These are phyloP conservation scores for Suillia variegata DNA, from an alignment of 2,888 invertebrate species.

Conservation along the genomic window DNA sequence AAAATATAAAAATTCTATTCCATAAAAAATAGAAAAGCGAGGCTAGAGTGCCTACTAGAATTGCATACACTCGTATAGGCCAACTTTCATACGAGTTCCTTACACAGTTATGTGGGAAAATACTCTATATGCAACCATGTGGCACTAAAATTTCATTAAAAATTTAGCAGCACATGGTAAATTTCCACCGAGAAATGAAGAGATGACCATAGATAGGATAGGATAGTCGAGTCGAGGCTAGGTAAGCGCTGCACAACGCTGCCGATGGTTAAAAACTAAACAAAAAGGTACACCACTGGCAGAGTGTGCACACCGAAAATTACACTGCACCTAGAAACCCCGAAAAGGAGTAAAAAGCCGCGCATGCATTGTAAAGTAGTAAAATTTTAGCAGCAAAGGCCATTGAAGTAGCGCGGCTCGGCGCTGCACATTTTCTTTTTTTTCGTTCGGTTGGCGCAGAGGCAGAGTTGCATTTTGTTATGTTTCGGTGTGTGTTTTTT, in stretches of 20 bases:
- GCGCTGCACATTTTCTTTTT: neutral
- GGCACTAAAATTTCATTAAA: constrained; percentile 31
- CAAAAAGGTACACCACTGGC: neutral
- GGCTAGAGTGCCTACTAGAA: too few relatives aligned
- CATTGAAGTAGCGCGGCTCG: too few relatives aligned
- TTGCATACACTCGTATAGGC: too few relatives aligned
- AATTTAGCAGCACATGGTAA: constrained; percentile 46
- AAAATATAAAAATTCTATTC: too few relatives aligned
- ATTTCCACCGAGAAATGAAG: constrained; percentile 32
- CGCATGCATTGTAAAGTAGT: neutral
- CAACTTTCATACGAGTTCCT: too few relatives aligned
- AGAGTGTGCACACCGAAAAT: neutral
- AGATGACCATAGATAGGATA: constrained; percentile 15
- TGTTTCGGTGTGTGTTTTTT: neutral
- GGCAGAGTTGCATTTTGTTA: neutral
- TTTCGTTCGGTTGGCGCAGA: neutral
- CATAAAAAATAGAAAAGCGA: too few relatives aligned
- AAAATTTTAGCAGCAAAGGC: neutral
- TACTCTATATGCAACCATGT: constrained; percentile 12
- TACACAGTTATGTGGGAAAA: neutral
- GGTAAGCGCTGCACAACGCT: too few relatives aligned
- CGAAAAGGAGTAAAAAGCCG: neutral
- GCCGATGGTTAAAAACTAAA: neutral
- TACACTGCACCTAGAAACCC: neutral
- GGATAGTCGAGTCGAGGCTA: too few relatives aligned